These are phyloP conservation scores for Clarias magur DNA, from an alignment of 2,113 vertebrate species.

Conservation along the genomic window DNA sequence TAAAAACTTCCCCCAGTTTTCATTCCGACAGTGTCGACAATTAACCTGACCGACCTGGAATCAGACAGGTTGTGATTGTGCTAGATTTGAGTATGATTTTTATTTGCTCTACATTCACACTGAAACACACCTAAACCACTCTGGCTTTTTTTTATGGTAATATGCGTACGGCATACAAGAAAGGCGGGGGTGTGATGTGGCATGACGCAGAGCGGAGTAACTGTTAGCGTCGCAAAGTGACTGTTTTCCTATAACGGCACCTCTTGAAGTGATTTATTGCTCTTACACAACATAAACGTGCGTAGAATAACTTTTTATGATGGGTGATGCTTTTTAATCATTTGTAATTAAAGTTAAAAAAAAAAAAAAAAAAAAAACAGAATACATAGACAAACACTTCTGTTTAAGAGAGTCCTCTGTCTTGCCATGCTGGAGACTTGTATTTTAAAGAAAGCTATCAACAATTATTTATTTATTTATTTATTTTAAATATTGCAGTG, in stretches of 20 bases:
- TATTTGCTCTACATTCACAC: background rate
- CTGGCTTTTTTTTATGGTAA: background rate
- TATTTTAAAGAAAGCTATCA: background rate
- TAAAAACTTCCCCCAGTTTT: background rate
- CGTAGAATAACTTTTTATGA: background rate
- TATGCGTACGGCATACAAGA: background rate
- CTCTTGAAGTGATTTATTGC: background rate
- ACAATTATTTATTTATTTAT: too few relatives aligned
- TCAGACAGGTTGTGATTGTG: background rate
- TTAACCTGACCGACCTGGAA: background rate
- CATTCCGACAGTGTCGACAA: too few relatives aligned
- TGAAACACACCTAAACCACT: background rate
- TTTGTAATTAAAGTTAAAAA: too few relatives aligned
- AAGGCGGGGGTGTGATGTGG: background rate
- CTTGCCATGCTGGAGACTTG: background rate
- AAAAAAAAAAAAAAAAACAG: too few relatives aligned
- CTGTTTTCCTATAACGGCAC: background rate
- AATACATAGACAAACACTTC: background rate
- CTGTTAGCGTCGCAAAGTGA: background rate
- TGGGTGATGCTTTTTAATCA: too few relatives aligned
- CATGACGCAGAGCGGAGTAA: background rate
- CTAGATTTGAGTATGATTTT: background rate
- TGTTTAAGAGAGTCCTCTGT: background rate
- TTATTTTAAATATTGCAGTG: too few relatives aligned
- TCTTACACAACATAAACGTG: background rate